These are phyloP conservation scores for Phengaris arion DNA, from an alignment of 2,888 invertebrate genomes.

Conservation along the genomic window DNA sequence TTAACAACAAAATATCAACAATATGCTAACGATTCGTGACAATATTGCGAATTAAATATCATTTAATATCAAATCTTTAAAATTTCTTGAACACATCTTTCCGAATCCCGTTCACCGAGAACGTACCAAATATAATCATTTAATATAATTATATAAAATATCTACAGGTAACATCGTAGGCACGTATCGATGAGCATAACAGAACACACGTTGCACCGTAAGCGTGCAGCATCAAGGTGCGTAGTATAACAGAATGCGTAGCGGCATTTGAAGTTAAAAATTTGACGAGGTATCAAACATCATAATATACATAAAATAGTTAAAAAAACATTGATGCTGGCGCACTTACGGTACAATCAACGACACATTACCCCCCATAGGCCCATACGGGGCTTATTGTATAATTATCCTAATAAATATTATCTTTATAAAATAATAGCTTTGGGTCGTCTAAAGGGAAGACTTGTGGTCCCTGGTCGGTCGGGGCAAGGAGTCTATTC, in stretches of 20 bases:
- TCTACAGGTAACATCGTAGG: slow-evolving; percentile 80
- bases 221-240: background rate
- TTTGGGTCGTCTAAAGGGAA: slow-evolving; percentile 73
- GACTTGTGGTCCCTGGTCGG: slow-evolving; percentile 66
- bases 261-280: background rate
- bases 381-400: slow-evolving; percentile 32
- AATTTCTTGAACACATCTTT: slow-evolving; percentile 73
- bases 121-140: slow-evolving; percentile 59
- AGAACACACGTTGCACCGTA: slow-evolving; percentile 11
- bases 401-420: slow-evolving; percentile 64
- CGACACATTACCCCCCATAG: slow-evolving; percentile 27
- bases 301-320: slow-evolving; percentile 4
- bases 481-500: slow-evolving; percentile 6
- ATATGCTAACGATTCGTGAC: slow-evolving; percentile 70
- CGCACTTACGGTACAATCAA: slow-evolving; percentile 1
- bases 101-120: slow-evolving; percentile 61
- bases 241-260: background rate
- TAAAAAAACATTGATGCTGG: background rate
- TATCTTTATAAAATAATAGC: slow-evolving; percentile 64
- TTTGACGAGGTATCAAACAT: background rate
- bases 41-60: slow-evolving; percentile 74
- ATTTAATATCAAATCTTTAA: slow-evolving; percentile 67
- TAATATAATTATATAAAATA: slow-evolving; percentile 63
- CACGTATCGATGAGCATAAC: slow-evolving; percentile 73
- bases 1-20: slow-evolving; percentile 74